These are phyloP conservation scores for Dendrolimus kikuchii DNA, from an alignment of 1,140 invertebrate genomes.

Conservation along the genomic window DNA sequence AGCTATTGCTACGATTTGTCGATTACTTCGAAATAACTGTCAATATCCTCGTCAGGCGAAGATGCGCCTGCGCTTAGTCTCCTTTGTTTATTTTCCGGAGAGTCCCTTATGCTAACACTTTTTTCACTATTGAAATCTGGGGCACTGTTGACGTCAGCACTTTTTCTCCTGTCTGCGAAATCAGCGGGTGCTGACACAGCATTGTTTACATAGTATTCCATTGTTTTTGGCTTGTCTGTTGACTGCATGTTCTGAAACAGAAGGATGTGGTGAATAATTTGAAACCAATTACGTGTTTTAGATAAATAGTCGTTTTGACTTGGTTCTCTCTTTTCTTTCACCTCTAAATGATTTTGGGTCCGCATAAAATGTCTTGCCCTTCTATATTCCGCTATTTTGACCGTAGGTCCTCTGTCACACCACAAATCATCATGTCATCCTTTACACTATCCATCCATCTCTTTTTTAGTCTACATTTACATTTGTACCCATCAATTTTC, in stretches of 20 bases:
- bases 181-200: constrained; percentile 15
- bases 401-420: too few relatives aligned
- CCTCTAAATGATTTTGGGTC: too few relatives aligned
- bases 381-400: too few relatives aligned
- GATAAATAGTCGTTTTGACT: too few relatives aligned
- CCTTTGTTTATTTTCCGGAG: constrained; percentile 7
- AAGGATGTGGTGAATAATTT: too few relatives aligned
- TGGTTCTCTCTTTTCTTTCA: too few relatives aligned
- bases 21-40: constrained; percentile 58
- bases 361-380: too few relatives aligned
- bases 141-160: constrained; percentile 16
- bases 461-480: too few relatives aligned
- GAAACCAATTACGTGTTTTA: too few relatives aligned
- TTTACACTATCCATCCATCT: too few relatives aligned
- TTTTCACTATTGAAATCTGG: background rate
- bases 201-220: constrained; percentile 42
- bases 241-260: constrained; percentile 26
- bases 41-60: constrained; percentile 53
- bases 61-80: background rate
- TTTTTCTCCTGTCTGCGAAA: constrained; percentile 17
- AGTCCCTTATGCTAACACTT: background rate
- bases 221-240: constrained; percentile 33
- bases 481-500: too few relatives aligned
- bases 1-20: constrained; percentile 37
- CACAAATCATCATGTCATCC: too few relatives aligned